phyloP scores from a whole-genome alignment of 2,888 invertebrate genomes.

The Eulithis testata region DNA sequence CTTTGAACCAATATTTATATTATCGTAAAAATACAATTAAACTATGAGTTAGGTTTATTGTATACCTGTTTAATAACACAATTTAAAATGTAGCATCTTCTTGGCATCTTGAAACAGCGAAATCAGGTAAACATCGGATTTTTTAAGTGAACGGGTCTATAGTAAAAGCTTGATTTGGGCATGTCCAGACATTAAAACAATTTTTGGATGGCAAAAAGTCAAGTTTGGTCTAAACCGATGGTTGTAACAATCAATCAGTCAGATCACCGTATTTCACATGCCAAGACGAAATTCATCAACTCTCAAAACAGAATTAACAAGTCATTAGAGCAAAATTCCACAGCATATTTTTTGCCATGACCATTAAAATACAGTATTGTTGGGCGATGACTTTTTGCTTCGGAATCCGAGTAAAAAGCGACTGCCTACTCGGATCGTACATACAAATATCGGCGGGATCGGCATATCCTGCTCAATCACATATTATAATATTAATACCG shows the following conservation, averaged over 20 bases:
- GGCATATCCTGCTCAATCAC: constrained; percentile 68
- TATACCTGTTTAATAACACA: constrained; percentile 5
- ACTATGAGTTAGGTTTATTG: not conserved
- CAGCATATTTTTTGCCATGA: constrained; percentile 69
- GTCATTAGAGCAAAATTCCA: constrained; percentile 77
- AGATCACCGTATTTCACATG: constrained; percentile 59
- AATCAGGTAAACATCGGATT: too few relatives aligned
- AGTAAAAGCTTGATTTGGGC: constrained; percentile 21
- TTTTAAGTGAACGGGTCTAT: constrained; percentile 10
- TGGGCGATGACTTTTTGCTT: constrained; percentile 74
- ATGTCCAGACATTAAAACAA: constrained; percentile 26
- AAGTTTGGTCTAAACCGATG: constrained; percentile 37
- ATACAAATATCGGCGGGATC: constrained; percentile 56
- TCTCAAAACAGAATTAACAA: constrained; percentile 72
- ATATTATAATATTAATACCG: constrained; percentile 59
- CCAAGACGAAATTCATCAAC: constrained; percentile 69
- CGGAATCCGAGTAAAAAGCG: constrained; percentile 79
- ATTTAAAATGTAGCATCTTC: not conserved
- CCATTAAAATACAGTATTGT: constrained; percentile 65
- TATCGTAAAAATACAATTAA: constrained; percentile 33
- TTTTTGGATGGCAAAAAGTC: constrained; percentile 33
- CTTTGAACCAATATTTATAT: constrained; percentile 42
- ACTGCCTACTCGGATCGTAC: constrained; percentile 42
- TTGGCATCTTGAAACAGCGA: not conserved
- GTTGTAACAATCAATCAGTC: constrained; percentile 37